These are phyloP conservation scores for Epinephelus coioides DNA, from an alignment of 2,797 vertebrate species.

Conservation along the genomic window DNA sequence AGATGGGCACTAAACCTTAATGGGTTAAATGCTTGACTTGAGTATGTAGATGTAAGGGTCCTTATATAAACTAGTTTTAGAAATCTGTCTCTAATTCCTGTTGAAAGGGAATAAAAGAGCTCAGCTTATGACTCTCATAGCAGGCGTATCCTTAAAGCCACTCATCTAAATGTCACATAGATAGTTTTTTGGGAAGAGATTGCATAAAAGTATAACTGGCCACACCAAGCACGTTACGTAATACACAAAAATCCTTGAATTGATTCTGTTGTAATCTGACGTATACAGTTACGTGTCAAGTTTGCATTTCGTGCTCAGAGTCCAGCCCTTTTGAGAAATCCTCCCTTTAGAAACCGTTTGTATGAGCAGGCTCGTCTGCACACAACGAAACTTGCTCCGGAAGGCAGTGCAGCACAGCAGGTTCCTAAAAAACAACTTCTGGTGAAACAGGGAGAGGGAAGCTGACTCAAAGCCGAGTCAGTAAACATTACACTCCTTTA, in stretches of 20 bases:
- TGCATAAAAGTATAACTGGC: constrained; percentile 7
- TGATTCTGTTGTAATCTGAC: neutral
- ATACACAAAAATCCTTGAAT: constrained; percentile 2
- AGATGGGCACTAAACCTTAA: neutral
- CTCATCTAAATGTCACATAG: constrained; percentile 22
- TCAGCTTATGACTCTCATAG: constrained; percentile 6
- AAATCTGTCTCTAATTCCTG: constrained; percentile 24
- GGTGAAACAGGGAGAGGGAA: constrained; percentile 70
- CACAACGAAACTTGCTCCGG: constrained; percentile 63
- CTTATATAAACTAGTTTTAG: neutral
- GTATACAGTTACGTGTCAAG: neutral
- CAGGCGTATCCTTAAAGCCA: constrained; percentile 17
- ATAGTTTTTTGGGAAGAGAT: neutral
- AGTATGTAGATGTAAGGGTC: neutral
- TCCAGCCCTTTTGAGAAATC: constrained; percentile 33
- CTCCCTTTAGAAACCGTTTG: constrained; percentile 35
- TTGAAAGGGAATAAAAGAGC: constrained; percentile 5
- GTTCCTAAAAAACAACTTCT: constrained; percentile 77
- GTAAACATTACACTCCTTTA: constrained; percentile 63
- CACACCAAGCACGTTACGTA: neutral
- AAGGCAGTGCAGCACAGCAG: constrained; percentile 60
- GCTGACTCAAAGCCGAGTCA: constrained; percentile 72
- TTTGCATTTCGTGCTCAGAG: constrained; percentile 11
- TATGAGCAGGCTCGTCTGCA: constrained; percentile 53
- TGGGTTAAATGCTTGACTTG: neutral